These are phyloP conservation scores for Frankliniella intonsa DNA, from an alignment of 2,888 invertebrate genomes.

Conservation along the genomic window DNA sequence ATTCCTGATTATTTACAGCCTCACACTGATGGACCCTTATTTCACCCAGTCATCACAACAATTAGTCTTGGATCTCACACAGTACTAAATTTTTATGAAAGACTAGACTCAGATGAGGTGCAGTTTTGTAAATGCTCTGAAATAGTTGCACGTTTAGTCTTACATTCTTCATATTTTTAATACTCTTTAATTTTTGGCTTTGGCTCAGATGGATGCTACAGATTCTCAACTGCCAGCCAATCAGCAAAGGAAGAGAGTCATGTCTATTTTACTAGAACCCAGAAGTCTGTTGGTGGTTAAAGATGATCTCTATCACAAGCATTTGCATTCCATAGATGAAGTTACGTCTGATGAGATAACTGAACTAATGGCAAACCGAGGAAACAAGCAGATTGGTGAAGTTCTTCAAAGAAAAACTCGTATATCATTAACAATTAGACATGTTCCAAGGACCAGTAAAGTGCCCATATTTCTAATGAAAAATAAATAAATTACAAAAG, in stretches of 20 bases:
- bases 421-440: conserved; percentile 85
- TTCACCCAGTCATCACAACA: conserved; percentile 87
- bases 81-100: conserved; percentile 71
- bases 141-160: background rate
- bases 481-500: background rate
- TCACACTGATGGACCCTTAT: conserved; percentile 92
- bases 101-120: conserved; percentile 27
- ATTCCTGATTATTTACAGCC: conserved; percentile 54
- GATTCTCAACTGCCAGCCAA: conserved; percentile 3
- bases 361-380: conserved; percentile 58
- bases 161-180: background rate
- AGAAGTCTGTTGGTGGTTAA: conserved; percentile 82
- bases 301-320: conserved; percentile 74
- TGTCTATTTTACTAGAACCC: conserved; percentile 77
- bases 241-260: conserved; percentile 47
- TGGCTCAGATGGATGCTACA: background rate
- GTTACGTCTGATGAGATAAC: conserved; percentile 59
- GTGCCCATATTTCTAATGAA: background rate
- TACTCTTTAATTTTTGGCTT: background rate
- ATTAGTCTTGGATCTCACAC: conserved; percentile 88
- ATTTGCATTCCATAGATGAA: conserved; percentile 83
- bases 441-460: conserved; percentile 83
- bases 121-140: conserved; percentile 36
- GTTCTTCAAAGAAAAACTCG: conserved; percentile 62
- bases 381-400: conserved; percentile 53